These are phyloP conservation scores for Mamestra brassicae DNA, from an alignment of 2,888 invertebrate species.

Conservation along the genomic window DNA sequence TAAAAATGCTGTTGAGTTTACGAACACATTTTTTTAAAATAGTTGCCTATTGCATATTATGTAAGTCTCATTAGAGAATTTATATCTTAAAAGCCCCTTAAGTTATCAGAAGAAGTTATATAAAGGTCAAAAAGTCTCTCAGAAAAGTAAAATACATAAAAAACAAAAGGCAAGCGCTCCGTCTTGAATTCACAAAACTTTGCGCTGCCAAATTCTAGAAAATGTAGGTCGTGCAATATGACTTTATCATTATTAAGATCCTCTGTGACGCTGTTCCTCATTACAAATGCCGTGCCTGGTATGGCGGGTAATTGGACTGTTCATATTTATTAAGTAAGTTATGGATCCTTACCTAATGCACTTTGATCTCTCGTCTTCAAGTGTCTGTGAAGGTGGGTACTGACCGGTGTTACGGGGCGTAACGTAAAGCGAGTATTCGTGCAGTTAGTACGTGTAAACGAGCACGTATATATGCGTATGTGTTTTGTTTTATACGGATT, in stretches of 20 bases:
- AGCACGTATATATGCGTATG: too few species aligned
- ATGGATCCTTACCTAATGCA: constrained; percentile 60
- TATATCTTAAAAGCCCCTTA: background rate
- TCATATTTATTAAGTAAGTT: constrained; percentile 53
- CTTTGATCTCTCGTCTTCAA: background rate
- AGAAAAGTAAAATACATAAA: too few species aligned
- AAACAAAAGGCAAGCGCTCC: constrained; percentile 1
- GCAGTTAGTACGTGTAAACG: too few species aligned
- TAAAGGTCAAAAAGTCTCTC: background rate
- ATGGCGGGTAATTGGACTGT: constrained; percentile 55
- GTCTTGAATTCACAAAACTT: constrained; percentile 13
- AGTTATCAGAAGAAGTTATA: background rate
- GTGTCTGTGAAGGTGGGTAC: background rate
- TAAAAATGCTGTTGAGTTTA: background rate
- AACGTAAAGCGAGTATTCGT: too few species aligned
- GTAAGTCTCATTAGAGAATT: background rate
- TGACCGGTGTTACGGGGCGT: too few species aligned
- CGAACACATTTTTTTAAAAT: background rate
- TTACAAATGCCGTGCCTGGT: constrained; percentile 52
- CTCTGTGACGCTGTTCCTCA: constrained; percentile 32
- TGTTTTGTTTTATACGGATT: too few species aligned
- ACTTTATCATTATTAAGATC: constrained; percentile 10
- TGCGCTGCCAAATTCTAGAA: background rate
- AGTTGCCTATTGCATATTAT: background rate
- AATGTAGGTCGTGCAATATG: constrained; percentile 31